These are phyloP conservation scores for Dorcus parallelipipedus DNA, from an alignment of 2,888 invertebrate species.

Conservation along the genomic window DNA sequence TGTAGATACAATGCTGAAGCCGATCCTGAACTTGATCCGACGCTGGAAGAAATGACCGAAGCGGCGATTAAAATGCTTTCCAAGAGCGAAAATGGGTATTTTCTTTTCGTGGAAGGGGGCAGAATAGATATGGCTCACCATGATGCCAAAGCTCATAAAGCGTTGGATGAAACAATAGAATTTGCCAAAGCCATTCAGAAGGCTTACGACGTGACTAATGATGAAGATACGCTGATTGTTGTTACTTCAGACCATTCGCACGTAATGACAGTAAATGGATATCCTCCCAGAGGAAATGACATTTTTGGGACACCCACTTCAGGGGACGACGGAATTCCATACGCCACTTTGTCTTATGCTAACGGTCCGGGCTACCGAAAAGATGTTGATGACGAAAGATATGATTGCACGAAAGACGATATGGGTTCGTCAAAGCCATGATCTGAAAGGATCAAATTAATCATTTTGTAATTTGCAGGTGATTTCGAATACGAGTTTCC, in stretches of 20 bases:
- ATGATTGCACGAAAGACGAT: slow-evolving; percentile 55
- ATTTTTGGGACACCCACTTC: slow-evolving; percentile 56
- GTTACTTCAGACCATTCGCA: slow-evolving; percentile 79
- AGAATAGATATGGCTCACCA: slow-evolving; percentile 79
- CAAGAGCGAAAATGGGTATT: slow-evolving; percentile 62
- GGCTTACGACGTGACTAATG: slow-evolving; percentile 62
- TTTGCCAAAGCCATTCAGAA: slow-evolving; percentile 56
- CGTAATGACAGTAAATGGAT: slow-evolving; percentile 73
- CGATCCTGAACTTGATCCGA: slow-evolving; percentile 55
- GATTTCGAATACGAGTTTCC: slow-evolving; percentile 41
- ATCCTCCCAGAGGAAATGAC: slow-evolving; percentile 60
- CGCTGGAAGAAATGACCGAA: slow-evolving; percentile 71
- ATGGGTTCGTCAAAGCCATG: slow-evolving; percentile 43
- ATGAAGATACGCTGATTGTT: slow-evolving; percentile 72
- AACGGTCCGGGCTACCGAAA: slow-evolving; percentile 65
- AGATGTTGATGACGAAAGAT: slow-evolving; percentile 41
- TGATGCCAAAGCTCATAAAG: slow-evolving; percentile 60
- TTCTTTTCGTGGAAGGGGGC: slow-evolving; percentile 76
- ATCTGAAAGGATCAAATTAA: slow-evolving; percentile 13
- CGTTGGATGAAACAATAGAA: slow-evolving; percentile 76
- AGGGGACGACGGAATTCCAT: slow-evolving; percentile 56
- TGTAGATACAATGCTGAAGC: slow-evolving; percentile 64
- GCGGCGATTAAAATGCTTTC: slow-evolving; percentile 65
- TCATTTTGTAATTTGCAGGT: no score
- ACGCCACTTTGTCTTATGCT: slow-evolving; percentile 69